Evolutionary conservation across 2,797 vertebrate genomes (phyloP), one percentile per base, ranked within the genome.

Genomic region (Ciconia nigra): DNA sequence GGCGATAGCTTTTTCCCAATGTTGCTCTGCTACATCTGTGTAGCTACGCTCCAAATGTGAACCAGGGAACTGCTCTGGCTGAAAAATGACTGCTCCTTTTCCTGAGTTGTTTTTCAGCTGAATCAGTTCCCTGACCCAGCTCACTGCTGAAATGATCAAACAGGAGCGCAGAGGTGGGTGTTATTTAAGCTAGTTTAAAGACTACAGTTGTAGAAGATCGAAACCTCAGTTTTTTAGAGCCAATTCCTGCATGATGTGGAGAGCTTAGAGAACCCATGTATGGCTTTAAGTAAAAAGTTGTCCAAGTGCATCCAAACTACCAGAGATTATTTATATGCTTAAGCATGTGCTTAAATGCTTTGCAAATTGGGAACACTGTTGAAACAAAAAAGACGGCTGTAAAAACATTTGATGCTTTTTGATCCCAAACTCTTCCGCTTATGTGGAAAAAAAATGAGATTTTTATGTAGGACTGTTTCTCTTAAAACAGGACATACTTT

Each of bases 401-500:
- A 77, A 94, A 93, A 96, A 74, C 24, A 84, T 76, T 74, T 67
- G 55, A 51, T 95, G 69, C 65, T 86, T 95, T 96, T 94, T 96
- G 62, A 82, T 74, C 93, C 51, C 57, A 51, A 65, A 62, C n/a
- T 58, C 58, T 44, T 86, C 59, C 7, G 25, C 66, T 80, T 89
- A 73, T 57, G 69, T 71, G 82, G 71, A n/a, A 87, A 89, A 83
- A 87, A 57, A 86, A 51, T 3, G 35, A 86, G 35, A 85, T 65
- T 88, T 87, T 72, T 44, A 94, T 59, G 49, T 44, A 62, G 72
- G 52, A 35, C 63, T 81, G 25, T 90, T 86, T 96, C 87, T 95
- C 47, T 89, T 52, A 39, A 73, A 95, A 70, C 93, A 99, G 99
- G 99, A 99, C 96, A 99, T 99, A 73, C 94, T 99, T 95, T 98